A percentile compares a stretch with the other conserved stretches of the same genome.
phyloP scores from a whole-genome alignment of 2,113 vertebrate genomes.

The Trichomycterus rosablanca region DNA sequence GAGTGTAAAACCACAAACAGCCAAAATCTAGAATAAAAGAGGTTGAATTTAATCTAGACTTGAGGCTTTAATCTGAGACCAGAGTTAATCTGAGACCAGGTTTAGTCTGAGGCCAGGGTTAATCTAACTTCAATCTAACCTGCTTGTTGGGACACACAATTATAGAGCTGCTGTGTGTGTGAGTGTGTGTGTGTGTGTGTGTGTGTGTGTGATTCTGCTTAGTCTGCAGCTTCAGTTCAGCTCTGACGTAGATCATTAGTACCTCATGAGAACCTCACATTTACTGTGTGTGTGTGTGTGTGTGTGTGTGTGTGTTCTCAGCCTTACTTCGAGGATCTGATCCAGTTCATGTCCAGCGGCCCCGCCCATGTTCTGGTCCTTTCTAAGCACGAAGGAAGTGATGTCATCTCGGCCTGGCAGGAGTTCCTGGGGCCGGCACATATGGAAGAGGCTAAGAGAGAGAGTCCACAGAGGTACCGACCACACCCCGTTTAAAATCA shows the following conservation, averaged over 20 bases:
- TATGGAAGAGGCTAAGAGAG: conserved; percentile 67
- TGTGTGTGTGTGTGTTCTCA: conserved; percentile 46
- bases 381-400: conserved; percentile 61
- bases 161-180: conserved; percentile 53
- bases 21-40: too few relatives aligned
- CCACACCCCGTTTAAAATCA: too few relatives aligned
- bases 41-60: too few relatives aligned
- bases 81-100: too few relatives aligned
- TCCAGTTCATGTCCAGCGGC: conserved; percentile 79
- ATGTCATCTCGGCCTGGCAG: conserved; percentile 69
- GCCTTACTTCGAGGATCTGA: conserved; percentile 73
- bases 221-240: conserved; percentile 32
- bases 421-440: conserved; percentile 75
- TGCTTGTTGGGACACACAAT: conserved; percentile 41
- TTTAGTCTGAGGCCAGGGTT: too few relatives aligned
- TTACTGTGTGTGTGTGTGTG: conserved; percentile 25
- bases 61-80: too few relatives aligned
- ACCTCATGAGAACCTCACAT: conserved; percentile 8
- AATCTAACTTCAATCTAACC: too few relatives aligned
- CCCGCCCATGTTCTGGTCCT: conserved; percentile 75
- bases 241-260: conserved; percentile 16
- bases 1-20: too few relatives aligned
- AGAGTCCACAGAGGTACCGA: conserved; percentile 72
- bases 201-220: conserved; percentile 40
- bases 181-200: conserved; percentile 36